Conservation (phyloP, 1,140 invertebrate species). For the Cyclina sinensis region DNA sequence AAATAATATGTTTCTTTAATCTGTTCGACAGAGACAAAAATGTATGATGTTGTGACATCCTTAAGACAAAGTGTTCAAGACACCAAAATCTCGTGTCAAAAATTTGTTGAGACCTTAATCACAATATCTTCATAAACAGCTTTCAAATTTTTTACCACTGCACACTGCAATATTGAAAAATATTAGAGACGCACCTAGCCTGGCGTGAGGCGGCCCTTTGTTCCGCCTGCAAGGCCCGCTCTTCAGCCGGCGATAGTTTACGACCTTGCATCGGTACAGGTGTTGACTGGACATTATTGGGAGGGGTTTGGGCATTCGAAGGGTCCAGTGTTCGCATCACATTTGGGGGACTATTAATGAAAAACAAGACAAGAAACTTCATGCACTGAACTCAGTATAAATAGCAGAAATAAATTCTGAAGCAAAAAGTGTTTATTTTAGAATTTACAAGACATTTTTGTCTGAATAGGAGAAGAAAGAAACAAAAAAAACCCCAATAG, state of each 20-base stretch:
- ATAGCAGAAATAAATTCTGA: background rate
- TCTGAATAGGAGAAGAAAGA: background rate
- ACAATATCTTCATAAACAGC: too few relatives aligned
- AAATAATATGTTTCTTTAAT: too few relatives aligned
- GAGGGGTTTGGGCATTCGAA: constrained; percentile 2
- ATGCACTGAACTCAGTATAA: constrained; percentile 23
- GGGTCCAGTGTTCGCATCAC: constrained; percentile 90
- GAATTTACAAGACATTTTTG: background rate
- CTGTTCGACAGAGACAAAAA: too few relatives aligned
- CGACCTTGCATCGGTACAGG: constrained; percentile 86
- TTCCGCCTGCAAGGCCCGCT: constrained; percentile 93
- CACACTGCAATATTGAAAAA: constrained; percentile 1
- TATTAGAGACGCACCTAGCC: constrained; percentile 89
- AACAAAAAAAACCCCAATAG: background rate
- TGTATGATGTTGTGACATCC: too few relatives aligned
- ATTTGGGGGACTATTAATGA: constrained; percentile 67
- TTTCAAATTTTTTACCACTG: background rate
- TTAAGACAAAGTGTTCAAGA: too few relatives aligned
- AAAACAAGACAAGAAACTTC: constrained; percentile 29
- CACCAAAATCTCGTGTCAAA: too few relatives aligned
- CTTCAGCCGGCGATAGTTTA: constrained; percentile 92
- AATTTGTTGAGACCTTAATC: too few relatives aligned
- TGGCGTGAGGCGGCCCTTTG: constrained; percentile 97
- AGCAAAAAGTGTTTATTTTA: background rate
- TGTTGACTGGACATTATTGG: constrained; percentile 39